Evolutionary conservation across 2,113 vertebrate genomes (phyloP).

Genomic region (Lasiurus cinereus): DNA sequence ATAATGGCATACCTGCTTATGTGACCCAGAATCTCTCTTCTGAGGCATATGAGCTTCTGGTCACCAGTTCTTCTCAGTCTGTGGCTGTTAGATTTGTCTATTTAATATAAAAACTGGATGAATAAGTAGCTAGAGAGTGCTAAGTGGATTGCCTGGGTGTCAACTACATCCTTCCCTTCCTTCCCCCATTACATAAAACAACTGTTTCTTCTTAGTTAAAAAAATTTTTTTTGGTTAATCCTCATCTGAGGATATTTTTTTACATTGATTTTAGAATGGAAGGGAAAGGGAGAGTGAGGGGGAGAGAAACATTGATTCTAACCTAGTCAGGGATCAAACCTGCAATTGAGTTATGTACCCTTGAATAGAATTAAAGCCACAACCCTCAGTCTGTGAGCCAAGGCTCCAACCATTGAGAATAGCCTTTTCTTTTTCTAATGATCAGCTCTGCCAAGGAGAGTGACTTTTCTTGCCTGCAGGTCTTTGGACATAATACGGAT

Average conservation of each 20-base stretch:
- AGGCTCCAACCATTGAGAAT: too few species aligned
- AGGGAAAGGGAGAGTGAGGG: too few species aligned
- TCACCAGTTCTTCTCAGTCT: not conserved
- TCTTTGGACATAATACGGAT: not conserved
- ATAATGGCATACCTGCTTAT: not conserved
- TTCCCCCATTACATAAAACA: not conserved
- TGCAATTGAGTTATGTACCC: too few species aligned
- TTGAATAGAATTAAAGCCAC: too few species aligned
- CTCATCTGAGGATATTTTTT: too few species aligned
- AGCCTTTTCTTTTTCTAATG: not conserved
- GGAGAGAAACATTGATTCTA: too few species aligned
- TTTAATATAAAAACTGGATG: not conserved
- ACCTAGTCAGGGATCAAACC: too few species aligned
- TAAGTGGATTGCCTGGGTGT: not conserved
- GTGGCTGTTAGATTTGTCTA: not conserved
- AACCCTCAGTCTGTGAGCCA: too few species aligned
- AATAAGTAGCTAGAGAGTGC: not conserved
- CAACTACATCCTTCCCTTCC: not conserved
- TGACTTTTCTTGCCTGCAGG: not conserved
- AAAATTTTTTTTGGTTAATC: too few species aligned
- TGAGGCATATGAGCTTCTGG: not conserved
- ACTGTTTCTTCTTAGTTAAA: not conserved
- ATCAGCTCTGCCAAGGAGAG: not conserved
- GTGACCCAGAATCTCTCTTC: not conserved
- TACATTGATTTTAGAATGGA: too few species aligned